Conservation (phyloP, 1,140 invertebrate species). For the Drosophila insularis region DNA sequence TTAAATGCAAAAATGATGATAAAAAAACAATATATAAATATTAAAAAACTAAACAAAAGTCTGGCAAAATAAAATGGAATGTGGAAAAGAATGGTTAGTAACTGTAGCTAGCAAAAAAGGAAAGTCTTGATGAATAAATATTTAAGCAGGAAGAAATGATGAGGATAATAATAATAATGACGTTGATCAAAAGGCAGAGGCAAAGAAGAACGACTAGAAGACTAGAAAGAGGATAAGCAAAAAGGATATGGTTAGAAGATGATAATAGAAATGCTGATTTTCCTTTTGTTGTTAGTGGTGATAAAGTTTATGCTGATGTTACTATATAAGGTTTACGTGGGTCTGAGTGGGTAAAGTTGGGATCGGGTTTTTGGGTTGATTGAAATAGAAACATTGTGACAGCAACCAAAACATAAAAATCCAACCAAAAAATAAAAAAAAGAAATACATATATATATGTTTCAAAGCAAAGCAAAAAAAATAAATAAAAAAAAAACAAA, state of each 20-base stretch:
- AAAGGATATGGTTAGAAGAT: constrained; percentile 8
- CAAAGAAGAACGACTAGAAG: background rate
- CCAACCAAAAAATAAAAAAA: constrained; percentile 10
- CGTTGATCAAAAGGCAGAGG: background rate
- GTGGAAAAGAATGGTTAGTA: constrained; percentile 1
- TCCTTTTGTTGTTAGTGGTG: constrained; percentile 42
- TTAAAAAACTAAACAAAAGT: constrained; percentile 41
- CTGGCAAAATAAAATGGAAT: constrained; percentile 33
- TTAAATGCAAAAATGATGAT: background rate
- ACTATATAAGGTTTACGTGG: constrained; percentile 67
- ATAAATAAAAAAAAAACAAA: constrained; percentile 25
- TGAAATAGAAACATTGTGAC: constrained; percentile 61
- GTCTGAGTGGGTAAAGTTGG: constrained; percentile 41
- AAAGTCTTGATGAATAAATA: background rate
- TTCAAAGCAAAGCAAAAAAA: constrained; percentile 3
- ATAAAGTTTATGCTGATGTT: constrained; percentile 70
- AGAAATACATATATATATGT: constrained; percentile 15
- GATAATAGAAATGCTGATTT: background rate
- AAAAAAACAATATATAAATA: constrained; percentile 8
- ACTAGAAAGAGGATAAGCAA: constrained; percentile 24
- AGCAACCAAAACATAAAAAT: constrained; percentile 25
- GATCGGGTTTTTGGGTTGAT: constrained; percentile 30
- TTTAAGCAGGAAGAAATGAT: background rate
- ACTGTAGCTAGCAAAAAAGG: constrained; percentile 2
- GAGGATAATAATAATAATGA: background rate